Conservation (phyloP, 2,797 vertebrate genomes). For the Craterocephalus amniculus region DNA sequence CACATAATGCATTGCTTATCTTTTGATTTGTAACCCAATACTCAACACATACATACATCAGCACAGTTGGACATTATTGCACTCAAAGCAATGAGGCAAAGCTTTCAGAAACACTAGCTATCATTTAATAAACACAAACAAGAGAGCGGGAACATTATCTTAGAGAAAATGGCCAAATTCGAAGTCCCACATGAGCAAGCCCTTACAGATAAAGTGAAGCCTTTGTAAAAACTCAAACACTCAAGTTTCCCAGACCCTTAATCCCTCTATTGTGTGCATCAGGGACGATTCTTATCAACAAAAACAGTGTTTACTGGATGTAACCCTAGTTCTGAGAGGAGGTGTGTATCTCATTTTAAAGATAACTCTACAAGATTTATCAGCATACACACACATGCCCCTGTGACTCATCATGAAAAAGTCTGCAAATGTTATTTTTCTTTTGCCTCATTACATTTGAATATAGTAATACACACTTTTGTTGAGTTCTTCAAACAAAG, state of each 20-base stretch:
- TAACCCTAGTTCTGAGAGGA: no score
- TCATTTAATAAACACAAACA: background rate
- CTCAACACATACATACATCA: constrained; percentile 16
- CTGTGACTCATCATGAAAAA: rapidly evolving
- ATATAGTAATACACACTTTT: background rate
- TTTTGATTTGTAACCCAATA: constrained; percentile 4
- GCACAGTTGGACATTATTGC: background rate
- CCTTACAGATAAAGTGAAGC: background rate
- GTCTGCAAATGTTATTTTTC: background rate
- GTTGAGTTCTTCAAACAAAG: background rate
- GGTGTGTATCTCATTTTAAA: no score
- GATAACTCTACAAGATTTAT: no score
- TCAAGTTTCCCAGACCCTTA: background rate
- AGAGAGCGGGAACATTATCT: background rate
- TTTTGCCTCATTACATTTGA: background rate
- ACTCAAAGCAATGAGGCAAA: background rate
- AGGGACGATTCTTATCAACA: background rate
- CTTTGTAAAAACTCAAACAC: background rate
- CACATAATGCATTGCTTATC: background rate
- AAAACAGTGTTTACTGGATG: no score
- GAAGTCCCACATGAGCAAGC: background rate
- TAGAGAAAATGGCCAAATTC: background rate
- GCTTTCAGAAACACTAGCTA: background rate
- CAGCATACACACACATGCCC: no score
- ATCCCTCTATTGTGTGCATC: background rate